Conservation (phyloP, 2,888 invertebrate genomes). For the Polyploca ridens region DNA sequence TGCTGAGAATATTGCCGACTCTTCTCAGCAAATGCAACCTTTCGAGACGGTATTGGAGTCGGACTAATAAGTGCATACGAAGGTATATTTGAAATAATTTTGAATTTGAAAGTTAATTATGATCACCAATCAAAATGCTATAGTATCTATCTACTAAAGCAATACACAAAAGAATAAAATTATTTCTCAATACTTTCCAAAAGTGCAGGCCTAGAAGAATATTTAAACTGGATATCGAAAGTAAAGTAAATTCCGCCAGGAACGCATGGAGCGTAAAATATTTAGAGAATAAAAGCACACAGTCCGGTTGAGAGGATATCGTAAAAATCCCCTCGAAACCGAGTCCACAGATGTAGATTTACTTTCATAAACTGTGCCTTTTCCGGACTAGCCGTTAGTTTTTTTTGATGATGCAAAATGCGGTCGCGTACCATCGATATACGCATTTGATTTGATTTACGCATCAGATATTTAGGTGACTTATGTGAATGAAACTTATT, state of each 20-base stretch:
- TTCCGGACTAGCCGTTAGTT: neutral
- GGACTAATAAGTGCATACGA: too few species aligned
- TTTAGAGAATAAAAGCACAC: neutral
- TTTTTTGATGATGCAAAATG: neutral
- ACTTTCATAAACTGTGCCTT: neutral
- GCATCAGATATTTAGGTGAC: neutral
- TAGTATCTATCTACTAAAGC: too few species aligned
- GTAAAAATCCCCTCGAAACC: neutral
- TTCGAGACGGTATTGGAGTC: too few species aligned
- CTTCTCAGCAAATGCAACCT: too few species aligned
- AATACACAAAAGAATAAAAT: too few species aligned
- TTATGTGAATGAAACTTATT: neutral
- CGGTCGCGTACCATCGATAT: neutral
- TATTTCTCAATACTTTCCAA: too few species aligned
- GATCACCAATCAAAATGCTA: too few species aligned
- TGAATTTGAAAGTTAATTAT: too few species aligned
- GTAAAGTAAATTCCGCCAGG: neutral
- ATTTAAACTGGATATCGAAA: too few species aligned
- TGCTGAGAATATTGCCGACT: too few species aligned
- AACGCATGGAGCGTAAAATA: neutral
- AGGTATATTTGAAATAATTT: too few species aligned
- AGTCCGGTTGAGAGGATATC: neutral
- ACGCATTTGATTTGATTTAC: neutral
- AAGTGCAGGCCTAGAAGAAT: too few species aligned
- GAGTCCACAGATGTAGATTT: neutral